Evolutionary conservation across 2,113 vertebrate species (phyloP).

Genomic region (Pogona vitticeps): DNA sequence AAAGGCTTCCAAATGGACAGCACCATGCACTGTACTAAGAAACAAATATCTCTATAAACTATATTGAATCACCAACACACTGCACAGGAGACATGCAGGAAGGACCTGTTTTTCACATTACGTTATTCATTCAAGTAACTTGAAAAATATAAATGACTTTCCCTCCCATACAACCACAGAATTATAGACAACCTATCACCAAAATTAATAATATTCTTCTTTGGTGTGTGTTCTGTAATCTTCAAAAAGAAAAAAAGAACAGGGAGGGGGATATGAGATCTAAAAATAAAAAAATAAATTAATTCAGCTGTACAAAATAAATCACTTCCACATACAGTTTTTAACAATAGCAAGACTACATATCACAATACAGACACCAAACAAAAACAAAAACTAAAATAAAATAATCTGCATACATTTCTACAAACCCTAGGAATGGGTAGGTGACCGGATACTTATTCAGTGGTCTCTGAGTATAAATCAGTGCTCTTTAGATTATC

Average conservation of each 20-base stretch:
- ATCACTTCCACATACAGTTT: constrained; percentile 82
- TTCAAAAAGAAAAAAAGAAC: constrained; percentile 70
- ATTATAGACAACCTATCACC: constrained; percentile 87
- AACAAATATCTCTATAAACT: constrained; percentile 76
- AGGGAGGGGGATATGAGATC: constrained; percentile 73
- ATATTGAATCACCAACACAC: constrained; percentile 76
- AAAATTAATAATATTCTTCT: constrained; percentile 93
- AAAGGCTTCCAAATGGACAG: constrained; percentile 80
- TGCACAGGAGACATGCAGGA: constrained; percentile 87
- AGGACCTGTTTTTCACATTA: constrained; percentile 87
- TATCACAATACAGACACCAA: constrained; percentile 83
- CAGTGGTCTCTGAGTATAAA: constrained; percentile 90
- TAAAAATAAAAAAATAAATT: constrained; percentile 92
- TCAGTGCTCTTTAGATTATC: constrained; percentile 88
- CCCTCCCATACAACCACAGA: constrained; percentile 63
- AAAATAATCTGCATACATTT: constrained; percentile 74
- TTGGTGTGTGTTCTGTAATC: constrained; percentile 94
- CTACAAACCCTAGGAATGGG: constrained; percentile 86
- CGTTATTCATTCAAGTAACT: constrained; percentile 92
- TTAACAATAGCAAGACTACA: constrained; percentile 88
- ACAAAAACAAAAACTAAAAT: neutral
- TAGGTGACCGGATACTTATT: constrained; percentile 81
- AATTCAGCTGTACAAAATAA: constrained; percentile 94
- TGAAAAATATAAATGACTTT: constrained; percentile 77
- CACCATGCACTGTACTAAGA: constrained; percentile 90